These are phyloP conservation scores for Allophyes oxyacanthae DNA, from an alignment of 2,888 invertebrate species.

Conservation along the genomic window DNA sequence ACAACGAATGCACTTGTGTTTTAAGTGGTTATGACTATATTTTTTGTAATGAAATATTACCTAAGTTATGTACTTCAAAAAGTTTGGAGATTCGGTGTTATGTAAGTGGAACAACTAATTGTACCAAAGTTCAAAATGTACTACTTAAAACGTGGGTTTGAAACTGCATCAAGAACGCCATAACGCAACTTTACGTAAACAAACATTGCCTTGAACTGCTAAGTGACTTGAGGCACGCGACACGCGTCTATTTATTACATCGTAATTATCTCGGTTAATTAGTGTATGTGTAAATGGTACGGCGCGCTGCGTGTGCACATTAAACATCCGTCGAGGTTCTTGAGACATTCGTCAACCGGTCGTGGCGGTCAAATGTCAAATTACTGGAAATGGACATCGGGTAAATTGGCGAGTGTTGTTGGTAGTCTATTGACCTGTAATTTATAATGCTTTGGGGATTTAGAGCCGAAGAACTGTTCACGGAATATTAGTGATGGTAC, in stretches of 20 bases:
- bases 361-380: constrained; percentile 60
- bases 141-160: no score
- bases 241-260: constrained; percentile 61
- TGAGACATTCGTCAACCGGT: constrained; percentile 46
- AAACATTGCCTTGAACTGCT: constrained; percentile 69
- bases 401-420: constrained; percentile 7
- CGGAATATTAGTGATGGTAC: background rate
- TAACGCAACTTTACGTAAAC: constrained; percentile 58
- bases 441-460: constrained; percentile 8
- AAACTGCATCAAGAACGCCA: constrained; percentile 13
- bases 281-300: constrained; percentile 54
- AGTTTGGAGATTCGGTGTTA: background rate
- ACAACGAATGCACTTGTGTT: no score
- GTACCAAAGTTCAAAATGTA: no score
- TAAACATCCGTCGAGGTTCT: constrained; percentile 54
- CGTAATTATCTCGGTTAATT: constrained; percentile 62
- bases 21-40: no score
- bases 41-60: no score
- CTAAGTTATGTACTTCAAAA: background rate
- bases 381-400: constrained; percentile 6
- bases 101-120: constrained; percentile 6
- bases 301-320: constrained; percentile 58
- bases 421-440: constrained; percentile 6
- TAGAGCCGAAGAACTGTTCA: background rate
- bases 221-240: constrained; percentile 54